Evolutionary conservation across 2,888 invertebrate genomes (phyloP).

Genomic region (Drosophila nr. fundita): DNA sequence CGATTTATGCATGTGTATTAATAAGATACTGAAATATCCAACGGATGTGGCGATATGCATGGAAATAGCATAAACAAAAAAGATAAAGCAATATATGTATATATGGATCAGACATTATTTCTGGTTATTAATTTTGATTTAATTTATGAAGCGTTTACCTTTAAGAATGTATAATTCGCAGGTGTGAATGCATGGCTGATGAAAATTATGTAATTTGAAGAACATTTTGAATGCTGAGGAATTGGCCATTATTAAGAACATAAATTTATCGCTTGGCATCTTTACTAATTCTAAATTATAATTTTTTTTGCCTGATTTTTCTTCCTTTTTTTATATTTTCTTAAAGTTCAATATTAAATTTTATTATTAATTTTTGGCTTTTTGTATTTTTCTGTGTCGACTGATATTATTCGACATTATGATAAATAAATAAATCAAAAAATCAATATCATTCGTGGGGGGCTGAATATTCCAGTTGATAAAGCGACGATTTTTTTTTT

Average conservation of each 20-base stretch:
- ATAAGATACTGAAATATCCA: slow-evolving; percentile 27
- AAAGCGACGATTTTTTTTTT: background rate
- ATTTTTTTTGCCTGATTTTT: too few relatives aligned
- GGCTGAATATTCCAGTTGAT: too few relatives aligned
- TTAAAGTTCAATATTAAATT: too few relatives aligned
- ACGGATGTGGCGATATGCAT: slow-evolving; percentile 1
- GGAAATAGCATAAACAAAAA: background rate
- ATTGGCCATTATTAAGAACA: background rate
- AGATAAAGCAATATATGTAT: background rate
- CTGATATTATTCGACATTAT: background rate
- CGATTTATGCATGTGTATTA: slow-evolving; percentile 46
- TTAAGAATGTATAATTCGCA: background rate
- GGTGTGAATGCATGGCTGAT: background rate
- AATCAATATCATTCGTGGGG: background rate
- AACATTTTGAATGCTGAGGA: background rate
- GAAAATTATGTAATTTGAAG: background rate
- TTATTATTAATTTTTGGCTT: too few relatives aligned
- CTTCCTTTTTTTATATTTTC: too few relatives aligned
- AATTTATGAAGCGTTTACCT: slow-evolving; percentile 5
- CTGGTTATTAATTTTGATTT: slow-evolving; percentile 46
- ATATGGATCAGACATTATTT: slow-evolving; percentile 5
- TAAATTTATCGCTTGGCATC: background rate
- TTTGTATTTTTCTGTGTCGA: background rate
- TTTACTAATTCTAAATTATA: background rate
- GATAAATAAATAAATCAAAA: background rate